phyloP scores from a whole-genome alignment of 1,140 invertebrate genomes.

The Scaptomyza graminum region DNA sequence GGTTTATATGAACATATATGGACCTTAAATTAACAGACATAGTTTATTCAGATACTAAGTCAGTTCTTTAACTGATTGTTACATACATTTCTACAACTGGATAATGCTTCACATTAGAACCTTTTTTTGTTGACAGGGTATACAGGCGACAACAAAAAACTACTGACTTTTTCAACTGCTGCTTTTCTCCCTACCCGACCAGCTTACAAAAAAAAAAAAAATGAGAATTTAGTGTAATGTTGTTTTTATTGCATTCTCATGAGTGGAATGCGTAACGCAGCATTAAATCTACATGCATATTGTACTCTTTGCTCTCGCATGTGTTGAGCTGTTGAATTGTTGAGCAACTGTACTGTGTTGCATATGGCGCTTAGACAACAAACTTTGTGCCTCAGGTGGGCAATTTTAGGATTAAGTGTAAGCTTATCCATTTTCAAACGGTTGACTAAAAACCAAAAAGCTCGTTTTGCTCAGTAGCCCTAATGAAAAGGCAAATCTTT shows the following conservation, averaged over 20 bases:
- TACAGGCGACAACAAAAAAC: neutral
- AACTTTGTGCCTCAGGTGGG: neutral
- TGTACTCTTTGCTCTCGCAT: slow-evolving; percentile 5
- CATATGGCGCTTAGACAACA: neutral
- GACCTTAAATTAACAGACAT: no score
- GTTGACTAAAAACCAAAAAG: neutral
- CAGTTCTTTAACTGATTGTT: no score
- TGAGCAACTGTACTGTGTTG: neutral
- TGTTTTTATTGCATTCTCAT: slow-evolving; percentile 74
- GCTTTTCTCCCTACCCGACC: neutral
- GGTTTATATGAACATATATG: no score
- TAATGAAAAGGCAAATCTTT: neutral
- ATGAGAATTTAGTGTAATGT: slow-evolving; percentile 78
- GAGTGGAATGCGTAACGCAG: slow-evolving; percentile 65
- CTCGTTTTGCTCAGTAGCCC: neutral
- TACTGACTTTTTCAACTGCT: neutral
- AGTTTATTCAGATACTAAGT: no score
- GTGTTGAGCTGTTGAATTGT: no score
- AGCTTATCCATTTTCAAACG: neutral
- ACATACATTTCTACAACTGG: no score
- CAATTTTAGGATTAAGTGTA: neutral
- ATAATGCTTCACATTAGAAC: no score
- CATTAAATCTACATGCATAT: slow-evolving; percentile 59
- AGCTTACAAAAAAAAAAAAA: neutral
- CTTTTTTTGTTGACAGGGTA: neutral